A percentile compares a stretch with the other conserved stretches of the same genome.
Conservation (phyloP, 2,797 vertebrate genomes). For the Spizella passerina region DNA sequence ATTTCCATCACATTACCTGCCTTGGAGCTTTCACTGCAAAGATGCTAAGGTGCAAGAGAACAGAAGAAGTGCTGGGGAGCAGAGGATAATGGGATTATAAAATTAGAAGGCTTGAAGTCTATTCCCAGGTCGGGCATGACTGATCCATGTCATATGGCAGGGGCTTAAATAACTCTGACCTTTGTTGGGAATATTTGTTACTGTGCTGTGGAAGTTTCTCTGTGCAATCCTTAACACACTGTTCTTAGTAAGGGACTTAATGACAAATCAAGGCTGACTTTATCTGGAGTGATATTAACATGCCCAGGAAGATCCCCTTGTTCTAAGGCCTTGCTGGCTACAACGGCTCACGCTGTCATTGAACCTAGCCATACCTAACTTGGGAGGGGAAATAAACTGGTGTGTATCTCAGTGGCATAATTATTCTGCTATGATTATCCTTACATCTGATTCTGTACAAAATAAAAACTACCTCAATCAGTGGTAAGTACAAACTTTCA, state of each 20-base stretch:
- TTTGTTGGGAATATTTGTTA: slow-evolving; percentile 9
- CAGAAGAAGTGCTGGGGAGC: background rate
- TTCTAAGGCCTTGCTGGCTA: background rate
- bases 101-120: slow-evolving; percentile 27
- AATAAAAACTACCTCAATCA: background rate
- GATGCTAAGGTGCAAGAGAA: background rate
- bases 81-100: background rate
- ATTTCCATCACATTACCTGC: fast-evolving
- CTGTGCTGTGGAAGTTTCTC: background rate
- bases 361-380: background rate
- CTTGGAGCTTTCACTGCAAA: background rate
- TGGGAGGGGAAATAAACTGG: background rate
- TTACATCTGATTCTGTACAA: background rate
- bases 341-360: background rate
- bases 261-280: background rate
- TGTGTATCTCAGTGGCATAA: background rate
- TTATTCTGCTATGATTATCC: background rate
- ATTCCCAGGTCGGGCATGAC: slow-evolving; percentile 10
- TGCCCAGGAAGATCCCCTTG: background rate
- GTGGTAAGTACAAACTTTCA: background rate
- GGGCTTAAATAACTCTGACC: background rate
- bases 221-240: background rate
- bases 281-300: background rate
- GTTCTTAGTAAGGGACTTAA: background rate
- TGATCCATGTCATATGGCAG: background rate